These are phyloP conservation scores for Drosophila heteroneura DNA, from an alignment of 2,888 invertebrate species.

Conservation along the genomic window DNA sequence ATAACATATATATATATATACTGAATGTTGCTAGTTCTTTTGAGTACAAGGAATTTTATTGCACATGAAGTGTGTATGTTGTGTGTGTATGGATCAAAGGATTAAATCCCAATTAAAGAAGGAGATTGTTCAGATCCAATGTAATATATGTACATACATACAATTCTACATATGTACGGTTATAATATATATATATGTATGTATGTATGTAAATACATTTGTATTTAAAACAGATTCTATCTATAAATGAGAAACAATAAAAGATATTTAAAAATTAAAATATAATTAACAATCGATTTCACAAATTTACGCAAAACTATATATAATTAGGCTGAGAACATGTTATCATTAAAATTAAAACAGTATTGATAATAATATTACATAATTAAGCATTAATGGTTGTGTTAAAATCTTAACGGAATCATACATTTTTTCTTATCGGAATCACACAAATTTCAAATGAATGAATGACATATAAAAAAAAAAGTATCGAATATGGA, in stretches of 20 bases:
- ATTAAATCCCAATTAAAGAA: constrained; percentile 2
- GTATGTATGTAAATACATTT: constrained; percentile 2
- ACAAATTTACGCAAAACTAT: neutral
- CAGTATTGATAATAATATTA: neutral
- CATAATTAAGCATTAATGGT: neutral
- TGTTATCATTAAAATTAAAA: neutral
- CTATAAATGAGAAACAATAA: constrained; percentile 1
- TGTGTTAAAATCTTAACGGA: neutral
- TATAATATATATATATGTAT: neutral
- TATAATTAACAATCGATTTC: neutral
- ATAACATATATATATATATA: neutral
- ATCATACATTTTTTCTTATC: neutral
- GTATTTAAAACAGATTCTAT: constrained; percentile 2
- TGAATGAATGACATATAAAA: neutral
- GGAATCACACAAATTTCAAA: neutral
- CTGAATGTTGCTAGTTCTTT: constrained; percentile 39
- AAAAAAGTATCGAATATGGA: neutral
- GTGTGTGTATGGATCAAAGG: constrained; percentile 4
- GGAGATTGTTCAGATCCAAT: neutral
- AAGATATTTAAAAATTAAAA: neutral
- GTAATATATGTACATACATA: constrained; percentile 1
- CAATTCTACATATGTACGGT: neutral
- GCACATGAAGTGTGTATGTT: constrained; percentile 15
- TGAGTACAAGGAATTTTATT: constrained; percentile 28
- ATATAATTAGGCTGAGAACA: neutral